These are phyloP conservation scores for Drosophila athabasca DNA, from an alignment of 1,140 invertebrate species.

Conservation along the genomic window DNA sequence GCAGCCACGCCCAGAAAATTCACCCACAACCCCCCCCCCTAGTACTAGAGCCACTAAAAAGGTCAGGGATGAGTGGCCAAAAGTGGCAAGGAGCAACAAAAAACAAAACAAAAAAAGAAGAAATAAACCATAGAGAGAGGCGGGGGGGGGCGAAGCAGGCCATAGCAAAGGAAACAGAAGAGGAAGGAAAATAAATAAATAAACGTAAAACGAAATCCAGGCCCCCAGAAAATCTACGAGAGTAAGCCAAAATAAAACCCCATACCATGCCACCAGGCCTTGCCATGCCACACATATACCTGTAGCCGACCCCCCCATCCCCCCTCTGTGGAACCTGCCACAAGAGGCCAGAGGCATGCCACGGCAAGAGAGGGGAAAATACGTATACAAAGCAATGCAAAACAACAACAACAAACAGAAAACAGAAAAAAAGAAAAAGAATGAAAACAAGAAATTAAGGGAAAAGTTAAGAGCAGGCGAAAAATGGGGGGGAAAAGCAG, in stretches of 20 bases:
- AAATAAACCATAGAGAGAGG: neutral
- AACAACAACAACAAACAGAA: constrained; percentile 32
- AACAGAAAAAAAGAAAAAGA: constrained; percentile 49
- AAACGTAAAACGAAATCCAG: constrained; percentile 61
- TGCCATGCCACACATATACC: too few relatives aligned
- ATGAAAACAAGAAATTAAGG: constrained; percentile 68
- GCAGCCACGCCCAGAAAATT: constrained; percentile 75
- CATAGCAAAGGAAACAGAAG: neutral
- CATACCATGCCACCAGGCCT: constrained; percentile 43
- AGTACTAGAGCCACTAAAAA: constrained; percentile 37
- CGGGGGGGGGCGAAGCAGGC: neutral
- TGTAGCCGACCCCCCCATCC: too few relatives aligned
- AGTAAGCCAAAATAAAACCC: constrained; percentile 73
- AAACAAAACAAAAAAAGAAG: neutral
- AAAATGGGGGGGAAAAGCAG: constrained; percentile 55
- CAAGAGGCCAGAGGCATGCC: constrained; percentile 4
- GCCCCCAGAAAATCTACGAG: constrained; percentile 51
- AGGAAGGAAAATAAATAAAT: constrained; percentile 44
- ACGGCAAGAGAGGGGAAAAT: constrained; percentile 16
- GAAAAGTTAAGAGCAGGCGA: constrained; percentile 64
- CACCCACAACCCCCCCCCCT: neutral
- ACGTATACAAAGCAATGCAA: constrained; percentile 31
- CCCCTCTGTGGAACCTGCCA: constrained; percentile 30
- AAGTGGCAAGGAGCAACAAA: constrained; percentile 46
- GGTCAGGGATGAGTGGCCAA: constrained; percentile 58